Base-by-base conservation (phyloP, 2,797 vertebrate species). In the Rallus crepitans region DNA sequence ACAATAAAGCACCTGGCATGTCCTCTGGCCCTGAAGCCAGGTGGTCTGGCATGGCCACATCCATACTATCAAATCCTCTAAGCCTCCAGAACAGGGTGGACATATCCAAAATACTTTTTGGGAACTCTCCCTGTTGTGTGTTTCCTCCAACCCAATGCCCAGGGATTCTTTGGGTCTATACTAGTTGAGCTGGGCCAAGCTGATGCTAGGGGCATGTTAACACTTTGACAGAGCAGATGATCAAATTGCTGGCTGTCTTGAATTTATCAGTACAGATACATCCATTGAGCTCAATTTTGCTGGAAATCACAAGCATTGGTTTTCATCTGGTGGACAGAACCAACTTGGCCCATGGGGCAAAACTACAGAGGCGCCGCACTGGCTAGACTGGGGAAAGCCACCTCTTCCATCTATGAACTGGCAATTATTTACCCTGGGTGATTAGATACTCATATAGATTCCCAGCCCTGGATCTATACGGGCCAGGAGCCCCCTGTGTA, bases 391-490 rank as follows among this genome's bases (percentile, higher is more conserved):
- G 19, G 6, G 45, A 48, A 86, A 76, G 66, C 4, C 40, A 55
- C 16, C 31, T 82, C 47, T 37, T 53, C 30, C 33, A 8, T 3
- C 33, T 56, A 2, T 1, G 15, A 12, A 1, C 55, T 23, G 24
- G n/a, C 6, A 63, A 16, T 55, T 39, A 42, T 31, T 89, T 48
- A 21, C 52, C 6, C 70, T 1, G 4, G 61, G 59, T 70, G 47
- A 53, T 77, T 2, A 53, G 60, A 39, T 82, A 52, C 59, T 79
- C 31, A 5, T 4, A 1, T 3, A 25, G 9, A 24, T 21, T 63
- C 61, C 53, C 85, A 56, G 2, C 23, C n/a, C 19, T 18, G 57
- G 28, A n/a, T 86, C 70, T 8, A 0, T 3, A 8, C 0, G 10
- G 72, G 47, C 47, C 47, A 27, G 70, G 55, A 95, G 33, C 55